A percentile compares a stretch with the other conserved stretches of the same genome.
These are phyloP conservation scores for Lepus timidus DNA, from an alignment of 2,113 vertebrate species.

Conservation along the genomic window DNA sequence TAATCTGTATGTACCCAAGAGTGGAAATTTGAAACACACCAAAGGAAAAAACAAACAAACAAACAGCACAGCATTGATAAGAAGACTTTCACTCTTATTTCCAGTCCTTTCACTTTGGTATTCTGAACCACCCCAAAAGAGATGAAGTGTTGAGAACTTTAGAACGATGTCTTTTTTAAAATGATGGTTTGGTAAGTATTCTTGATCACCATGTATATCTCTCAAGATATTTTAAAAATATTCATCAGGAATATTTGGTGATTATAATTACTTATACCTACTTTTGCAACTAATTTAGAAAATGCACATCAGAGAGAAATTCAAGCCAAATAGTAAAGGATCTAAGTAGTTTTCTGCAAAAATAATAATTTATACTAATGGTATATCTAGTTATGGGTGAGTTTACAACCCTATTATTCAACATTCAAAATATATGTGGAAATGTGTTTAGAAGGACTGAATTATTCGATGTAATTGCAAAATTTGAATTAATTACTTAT, in stretches of 20 bases:
- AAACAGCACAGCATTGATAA: background rate
- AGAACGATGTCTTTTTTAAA: background rate
- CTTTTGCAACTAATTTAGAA: background rate
- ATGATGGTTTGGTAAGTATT: background rate
- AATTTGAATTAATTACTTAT: background rate
- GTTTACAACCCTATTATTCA: background rate
- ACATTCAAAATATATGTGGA: background rate
- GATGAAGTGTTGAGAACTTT: background rate
- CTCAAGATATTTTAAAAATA: constrained; percentile 36
- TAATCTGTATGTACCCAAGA: background rate
- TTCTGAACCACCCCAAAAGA: background rate
- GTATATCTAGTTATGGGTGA: background rate
- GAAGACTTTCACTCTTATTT: constrained; percentile 1
- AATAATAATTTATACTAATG: background rate
- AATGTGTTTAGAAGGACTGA: background rate
- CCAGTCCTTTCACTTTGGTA: background rate
- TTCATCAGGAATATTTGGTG: background rate
- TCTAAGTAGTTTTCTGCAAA: background rate
- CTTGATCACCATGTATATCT: background rate
- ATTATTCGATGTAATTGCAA: background rate
- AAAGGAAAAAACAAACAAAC: background rate
- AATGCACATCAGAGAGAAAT: background rate
- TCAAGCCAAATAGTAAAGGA: background rate
- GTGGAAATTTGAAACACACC: background rate
- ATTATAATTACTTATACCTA: background rate